Conservation (phyloP, 2,797 vertebrate genomes). For the Sebastiscus tertius region DNA sequence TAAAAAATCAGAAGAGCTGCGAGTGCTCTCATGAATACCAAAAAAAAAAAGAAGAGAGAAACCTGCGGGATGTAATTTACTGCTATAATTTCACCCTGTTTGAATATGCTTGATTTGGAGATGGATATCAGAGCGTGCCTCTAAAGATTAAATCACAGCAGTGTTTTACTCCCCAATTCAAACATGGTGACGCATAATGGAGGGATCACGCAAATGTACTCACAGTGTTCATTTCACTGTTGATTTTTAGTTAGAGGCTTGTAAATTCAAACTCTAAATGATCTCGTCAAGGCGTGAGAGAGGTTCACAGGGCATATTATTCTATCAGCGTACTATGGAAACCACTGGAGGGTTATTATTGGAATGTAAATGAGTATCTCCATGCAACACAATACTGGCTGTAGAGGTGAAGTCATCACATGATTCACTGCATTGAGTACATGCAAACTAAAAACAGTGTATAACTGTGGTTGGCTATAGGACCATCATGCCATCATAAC, state of each 20-base stretch:
- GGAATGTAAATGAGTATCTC: neutral
- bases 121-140: slow-evolving; percentile 60
- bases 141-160: slow-evolving; percentile 59
- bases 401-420: neutral
- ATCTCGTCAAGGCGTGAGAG: neutral
- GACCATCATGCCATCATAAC: neutral
- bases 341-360: neutral
- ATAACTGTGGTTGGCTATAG: neutral
- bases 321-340: neutral
- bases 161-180: slow-evolving; percentile 40
- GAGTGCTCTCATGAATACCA: slow-evolving; percentile 55
- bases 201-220: slow-evolving; percentile 35
- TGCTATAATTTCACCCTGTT: slow-evolving; percentile 55
- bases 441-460: neutral
- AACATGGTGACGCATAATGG: slow-evolving; percentile 31
- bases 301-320: neutral
- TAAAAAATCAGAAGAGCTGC: slow-evolving; percentile 51
- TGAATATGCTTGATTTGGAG: slow-evolving; percentile 69
- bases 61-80: slow-evolving; percentile 57
- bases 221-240: slow-evolving; percentile 32
- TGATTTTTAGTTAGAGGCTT: slow-evolving; percentile 26
- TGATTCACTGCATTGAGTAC: neutral
- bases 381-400: neutral
- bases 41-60: neutral
- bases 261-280: slow-evolving; percentile 9